A percentile compares a stretch with the other conserved stretches of the same genome.
Evolutionary conservation across 1,140 invertebrate species (phyloP).

Genomic region (Pteromalus puparum): DNA sequence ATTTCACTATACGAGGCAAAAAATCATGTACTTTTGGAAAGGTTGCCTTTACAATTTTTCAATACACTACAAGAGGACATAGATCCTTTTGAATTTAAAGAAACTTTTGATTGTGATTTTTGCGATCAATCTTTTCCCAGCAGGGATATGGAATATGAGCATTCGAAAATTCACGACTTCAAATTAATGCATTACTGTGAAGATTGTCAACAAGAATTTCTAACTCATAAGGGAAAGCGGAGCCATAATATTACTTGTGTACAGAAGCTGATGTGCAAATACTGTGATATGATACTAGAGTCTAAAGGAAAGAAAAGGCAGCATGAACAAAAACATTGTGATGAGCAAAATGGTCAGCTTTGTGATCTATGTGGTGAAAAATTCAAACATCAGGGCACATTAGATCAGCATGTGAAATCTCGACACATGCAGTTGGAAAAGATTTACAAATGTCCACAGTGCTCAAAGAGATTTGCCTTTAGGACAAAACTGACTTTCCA

Average conservation of each 20-base stretch:
- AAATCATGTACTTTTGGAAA: slow-evolving; percentile 57
- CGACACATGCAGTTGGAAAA: slow-evolving; percentile 73
- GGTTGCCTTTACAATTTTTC: slow-evolving; percentile 43
- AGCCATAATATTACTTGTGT: slow-evolving; percentile 67
- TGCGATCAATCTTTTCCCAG: slow-evolving; percentile 65
- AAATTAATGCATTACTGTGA: slow-evolving; percentile 71
- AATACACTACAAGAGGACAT: slow-evolving; percentile 41
- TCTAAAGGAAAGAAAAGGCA: slow-evolving; percentile 72
- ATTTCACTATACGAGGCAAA: slow-evolving; percentile 65
- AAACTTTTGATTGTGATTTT: slow-evolving; percentile 70
- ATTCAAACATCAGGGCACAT: slow-evolving; percentile 72
- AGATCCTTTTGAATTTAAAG: slow-evolving; percentile 57
- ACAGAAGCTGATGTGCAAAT: slow-evolving; percentile 69
- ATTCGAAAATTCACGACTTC: slow-evolving; percentile 69
- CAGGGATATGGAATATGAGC: slow-evolving; percentile 67
- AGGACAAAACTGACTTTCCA: slow-evolving; percentile 73
- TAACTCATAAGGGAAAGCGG: slow-evolving; percentile 67
- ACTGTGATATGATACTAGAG: slow-evolving; percentile 66
- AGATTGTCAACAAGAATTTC: slow-evolving; percentile 70
- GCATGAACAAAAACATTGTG: slow-evolving; percentile 74
- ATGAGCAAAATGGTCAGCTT: slow-evolving; percentile 68
- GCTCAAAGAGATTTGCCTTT: slow-evolving; percentile 73
- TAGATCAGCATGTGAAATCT: slow-evolving; percentile 72
- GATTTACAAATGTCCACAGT: slow-evolving; percentile 71
- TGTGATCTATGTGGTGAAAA: slow-evolving; percentile 73